These are phyloP conservation scores for Holothuria leucospilota DNA, from an alignment of 53 echinoderm and acorn worm genomes.

Conservation along the genomic window DNA sequence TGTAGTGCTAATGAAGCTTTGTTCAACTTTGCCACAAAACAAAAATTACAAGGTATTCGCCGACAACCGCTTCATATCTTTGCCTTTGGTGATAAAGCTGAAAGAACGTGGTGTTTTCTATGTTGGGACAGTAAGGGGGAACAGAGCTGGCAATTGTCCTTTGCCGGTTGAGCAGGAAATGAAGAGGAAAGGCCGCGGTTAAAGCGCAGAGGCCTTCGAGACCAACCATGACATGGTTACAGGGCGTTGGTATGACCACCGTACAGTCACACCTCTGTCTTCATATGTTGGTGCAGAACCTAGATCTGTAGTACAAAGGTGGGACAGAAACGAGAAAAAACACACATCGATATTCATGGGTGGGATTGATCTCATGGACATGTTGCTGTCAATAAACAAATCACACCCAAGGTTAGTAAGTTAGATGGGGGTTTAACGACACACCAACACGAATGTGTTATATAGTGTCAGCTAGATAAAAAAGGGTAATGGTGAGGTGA, in stretches of 20 bases:
- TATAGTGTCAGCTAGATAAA: too few relatives aligned
- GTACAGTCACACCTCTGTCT: constrained; percentile 62
- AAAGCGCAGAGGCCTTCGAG: constrained; percentile 42
- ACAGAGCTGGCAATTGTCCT: constrained; percentile 18
- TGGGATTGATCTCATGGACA: constrained; percentile 50
- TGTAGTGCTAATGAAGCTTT: constrained; percentile 55
- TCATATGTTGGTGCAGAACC: constrained; percentile 59
- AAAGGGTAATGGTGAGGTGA: too few relatives aligned
- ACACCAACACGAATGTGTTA: too few relatives aligned
- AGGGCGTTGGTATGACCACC: constrained; percentile 65
- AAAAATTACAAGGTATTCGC: constrained; percentile 59
- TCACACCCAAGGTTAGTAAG: constrained; percentile 15
- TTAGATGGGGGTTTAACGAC: too few relatives aligned
- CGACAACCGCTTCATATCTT: constrained; percentile 31
- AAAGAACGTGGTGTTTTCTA: constrained; percentile 55
- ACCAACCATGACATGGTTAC: constrained; percentile 6
- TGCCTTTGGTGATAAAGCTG: constrained; percentile 9
- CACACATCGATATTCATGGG: constrained; percentile 56
- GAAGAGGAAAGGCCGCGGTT: constrained; percentile 42
- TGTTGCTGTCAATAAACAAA: constrained; percentile 34
- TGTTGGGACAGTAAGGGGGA: constrained; percentile 58
- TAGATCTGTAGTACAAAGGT: constrained; percentile 32
- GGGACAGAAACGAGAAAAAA: constrained; percentile 33
- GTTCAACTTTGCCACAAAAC: constrained; percentile 11
- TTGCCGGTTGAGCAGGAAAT: constrained; percentile 15